Evolutionary conservation across 2,113 vertebrate species (phyloP).

Genomic region (Vanacampus margaritifer): DNA sequence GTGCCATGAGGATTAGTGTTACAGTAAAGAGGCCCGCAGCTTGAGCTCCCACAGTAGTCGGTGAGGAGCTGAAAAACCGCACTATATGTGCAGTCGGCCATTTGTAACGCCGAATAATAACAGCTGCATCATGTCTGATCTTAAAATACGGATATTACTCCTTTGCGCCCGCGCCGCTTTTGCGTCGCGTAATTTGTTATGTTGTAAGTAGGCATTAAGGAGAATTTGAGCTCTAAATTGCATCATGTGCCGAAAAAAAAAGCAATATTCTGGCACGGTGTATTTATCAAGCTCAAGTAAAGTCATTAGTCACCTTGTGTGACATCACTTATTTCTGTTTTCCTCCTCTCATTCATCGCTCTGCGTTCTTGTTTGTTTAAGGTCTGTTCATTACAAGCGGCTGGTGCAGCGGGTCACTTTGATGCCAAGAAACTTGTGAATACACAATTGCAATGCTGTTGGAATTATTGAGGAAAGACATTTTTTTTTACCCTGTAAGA

Average conservation of each 20-base stretch:
- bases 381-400: slow-evolving; percentile 53
- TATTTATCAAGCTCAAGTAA: slow-evolving; percentile 43
- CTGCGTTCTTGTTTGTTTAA: slow-evolving; percentile 63
- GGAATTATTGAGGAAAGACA: slow-evolving; percentile 51
- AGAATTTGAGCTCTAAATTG: slow-evolving; percentile 5
- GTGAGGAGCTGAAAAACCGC: slow-evolving; percentile 48
- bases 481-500: too few relatives aligned
- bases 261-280: slow-evolving; percentile 8
- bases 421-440: slow-evolving; percentile 48
- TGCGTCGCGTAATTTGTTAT: slow-evolving; percentile 21
- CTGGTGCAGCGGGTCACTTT: slow-evolving; percentile 43
- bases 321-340: slow-evolving; percentile 60
- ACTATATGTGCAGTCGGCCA: slow-evolving; percentile 52
- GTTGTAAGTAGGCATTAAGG: slow-evolving; percentile 15
- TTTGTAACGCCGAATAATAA: slow-evolving; percentile 60
- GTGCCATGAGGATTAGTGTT: slow-evolving; percentile 59
- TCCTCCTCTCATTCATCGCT: slow-evolving; percentile 49
- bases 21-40: slow-evolving; percentile 62
- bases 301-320: slow-evolving; percentile 45
- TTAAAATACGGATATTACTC: slow-evolving; percentile 32
- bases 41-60: slow-evolving; percentile 61
- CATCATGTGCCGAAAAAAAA: neutral
- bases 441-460: slow-evolving; percentile 36
- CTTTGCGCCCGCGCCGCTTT: slow-evolving; percentile 13
- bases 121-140: slow-evolving; percentile 47